A percentile compares a stretch with the other conserved stretches of the same genome.
Conservation (phyloP, 2,113 vertebrate genomes). For the Leucosticte australis region DNA sequence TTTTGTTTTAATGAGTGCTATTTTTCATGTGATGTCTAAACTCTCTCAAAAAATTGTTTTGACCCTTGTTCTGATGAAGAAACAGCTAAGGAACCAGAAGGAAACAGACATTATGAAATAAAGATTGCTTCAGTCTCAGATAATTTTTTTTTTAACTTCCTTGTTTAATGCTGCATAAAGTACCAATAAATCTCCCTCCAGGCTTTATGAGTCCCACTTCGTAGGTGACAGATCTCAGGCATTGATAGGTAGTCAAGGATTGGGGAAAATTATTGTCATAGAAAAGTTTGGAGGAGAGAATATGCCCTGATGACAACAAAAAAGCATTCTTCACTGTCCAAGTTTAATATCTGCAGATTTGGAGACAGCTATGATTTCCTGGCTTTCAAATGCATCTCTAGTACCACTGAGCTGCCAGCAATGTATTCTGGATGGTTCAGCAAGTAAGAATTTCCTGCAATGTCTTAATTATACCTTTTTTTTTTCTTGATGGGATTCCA, state of each 20-base stretch:
- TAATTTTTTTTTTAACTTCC: neutral
- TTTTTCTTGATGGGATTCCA: neutral
- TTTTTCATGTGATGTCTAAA: neutral
- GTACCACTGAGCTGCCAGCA: neutral
- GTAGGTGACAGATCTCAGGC: neutral
- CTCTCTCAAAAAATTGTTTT: neutral
- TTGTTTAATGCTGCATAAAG: slow-evolving; percentile 10
- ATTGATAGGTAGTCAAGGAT: neutral
- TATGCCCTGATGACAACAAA: neutral
- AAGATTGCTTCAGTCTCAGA: neutral
- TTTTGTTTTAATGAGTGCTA: neutral
- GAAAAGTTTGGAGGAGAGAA: neutral
- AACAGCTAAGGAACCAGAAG: neutral
- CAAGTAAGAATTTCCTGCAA: neutral
- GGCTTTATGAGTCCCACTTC: neutral
- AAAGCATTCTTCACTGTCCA: neutral
- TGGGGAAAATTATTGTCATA: neutral
- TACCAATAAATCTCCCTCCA: neutral
- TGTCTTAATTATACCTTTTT: neutral
- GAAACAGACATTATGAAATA: neutral
- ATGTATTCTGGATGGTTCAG: neutral
- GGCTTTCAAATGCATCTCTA: neutral
- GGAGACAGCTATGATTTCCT: neutral
- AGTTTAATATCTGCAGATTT: neutral
- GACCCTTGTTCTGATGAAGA: neutral